A percentile compares a stretch with the other conserved stretches of the same genome.
phyloP scores from a whole-genome alignment of 2,113 vertebrate species.

The Hydropotes inermis region DNA sequence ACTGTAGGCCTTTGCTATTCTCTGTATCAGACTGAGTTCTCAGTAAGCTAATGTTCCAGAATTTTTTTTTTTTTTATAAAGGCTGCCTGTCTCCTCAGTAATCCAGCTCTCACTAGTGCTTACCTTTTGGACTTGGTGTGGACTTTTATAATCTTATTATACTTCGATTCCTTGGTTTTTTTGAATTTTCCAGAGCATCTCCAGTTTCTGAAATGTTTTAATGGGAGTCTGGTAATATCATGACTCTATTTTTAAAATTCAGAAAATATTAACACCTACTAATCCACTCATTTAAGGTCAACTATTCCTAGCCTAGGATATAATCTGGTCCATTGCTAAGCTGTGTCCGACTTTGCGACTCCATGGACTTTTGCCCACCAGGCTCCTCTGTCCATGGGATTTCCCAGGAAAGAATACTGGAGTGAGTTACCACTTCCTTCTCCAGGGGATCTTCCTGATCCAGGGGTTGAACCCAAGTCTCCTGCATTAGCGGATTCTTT shows the following conservation, averaged over 20 bases:
- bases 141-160: background rate
- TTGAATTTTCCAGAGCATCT: background rate
- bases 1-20: no score
- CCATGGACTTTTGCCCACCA: background rate
- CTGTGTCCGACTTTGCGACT: background rate
- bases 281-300: background rate
- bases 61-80: background rate
- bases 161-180: background rate
- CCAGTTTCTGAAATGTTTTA: background rate
- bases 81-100: background rate
- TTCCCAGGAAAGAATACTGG: background rate
- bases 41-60: background rate
- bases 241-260: background rate
- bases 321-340: background rate
- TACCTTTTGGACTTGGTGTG: background rate
- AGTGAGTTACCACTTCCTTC: background rate
- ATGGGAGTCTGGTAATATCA: background rate
- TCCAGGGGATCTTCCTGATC: background rate
- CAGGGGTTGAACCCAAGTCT: background rate
- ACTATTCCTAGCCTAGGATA: background rate
- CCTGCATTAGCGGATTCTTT: background rate
- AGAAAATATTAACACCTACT: background rate
- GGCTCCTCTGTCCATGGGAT: background rate
- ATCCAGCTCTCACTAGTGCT: accelerated
- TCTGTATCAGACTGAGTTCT: background rate